Base-by-base conservation (phyloP, 2,797 vertebrate genomes). In the Clarias fuscus region DNA sequence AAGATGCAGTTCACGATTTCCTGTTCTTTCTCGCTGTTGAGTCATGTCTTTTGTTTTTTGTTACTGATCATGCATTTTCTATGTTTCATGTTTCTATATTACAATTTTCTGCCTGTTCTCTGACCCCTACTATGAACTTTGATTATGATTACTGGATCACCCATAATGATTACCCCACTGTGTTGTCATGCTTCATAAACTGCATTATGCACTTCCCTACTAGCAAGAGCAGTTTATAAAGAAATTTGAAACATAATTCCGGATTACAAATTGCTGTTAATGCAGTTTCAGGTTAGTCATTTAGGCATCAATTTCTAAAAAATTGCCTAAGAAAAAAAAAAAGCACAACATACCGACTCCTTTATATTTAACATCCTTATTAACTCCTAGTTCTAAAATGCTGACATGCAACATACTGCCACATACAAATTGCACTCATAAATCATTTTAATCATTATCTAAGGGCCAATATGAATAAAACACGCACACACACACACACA, bases 351-450 rank as follows among this genome's bases (percentile, higher is more conserved):
- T 82, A 65, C 76, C 79, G 76, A 85, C 82, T 78, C 40, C 0
- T 75, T 67, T 78, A 72, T 75, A 33, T 37, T 72, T 85, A 89
- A 90, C 40, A 15, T 87, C 84, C 70, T 79, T 15, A 84, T 88
- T 53, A 78, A 10, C 6, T 18, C 67, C 61, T 17, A 5, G 53
- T 22, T 43, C 33, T 73, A n/a, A 83, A 37, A 84, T 14, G 13
- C 59, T 79, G 61, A 67, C 62, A 53, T 64, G 79, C 72, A 78
- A 80, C 1, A 14, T 64, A 37, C 61, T 81, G 61, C 61, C 62
- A 67, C 72, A 72, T 40, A 84, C 30, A 65, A 43, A 83, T 37
- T 56, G 18, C 14, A 2, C 56, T 18, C 40, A 81, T 61, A 59
- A 71, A 81, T 81, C 77, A 61, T 27, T 70, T 61, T 24, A 61